Conservation (phyloP, 2,113 vertebrate genomes). For the Romanogobio albipinnatus region DNA sequence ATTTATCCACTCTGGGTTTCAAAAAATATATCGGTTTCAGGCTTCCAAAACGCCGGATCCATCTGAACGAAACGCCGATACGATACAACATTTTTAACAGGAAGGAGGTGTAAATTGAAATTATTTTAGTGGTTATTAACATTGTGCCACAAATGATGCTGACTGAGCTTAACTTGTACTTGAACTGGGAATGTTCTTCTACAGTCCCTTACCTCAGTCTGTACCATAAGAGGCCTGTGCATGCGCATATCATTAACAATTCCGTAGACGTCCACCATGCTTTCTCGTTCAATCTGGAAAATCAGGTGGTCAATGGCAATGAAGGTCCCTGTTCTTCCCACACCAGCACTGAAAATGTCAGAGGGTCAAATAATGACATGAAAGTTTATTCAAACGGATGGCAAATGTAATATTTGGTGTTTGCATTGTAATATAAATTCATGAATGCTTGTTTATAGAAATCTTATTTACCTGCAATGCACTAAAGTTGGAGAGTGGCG, state of each 20-base stretch:
- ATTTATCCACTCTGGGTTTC: no score
- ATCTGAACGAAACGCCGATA: no score
- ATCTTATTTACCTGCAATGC: slow-evolving; percentile 90
- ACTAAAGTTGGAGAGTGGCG: slow-evolving; percentile 85
- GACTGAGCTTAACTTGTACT: not conserved
- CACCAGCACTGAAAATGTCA: slow-evolving; percentile 84
- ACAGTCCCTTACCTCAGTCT: slow-evolving; percentile 87
- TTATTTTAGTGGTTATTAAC: no score
- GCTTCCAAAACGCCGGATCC: no score
- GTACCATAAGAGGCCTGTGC: slow-evolving; percentile 94
- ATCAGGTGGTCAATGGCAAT: slow-evolving; percentile 91
- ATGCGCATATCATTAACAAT: slow-evolving; percentile 89
- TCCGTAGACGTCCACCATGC: slow-evolving; percentile 85
- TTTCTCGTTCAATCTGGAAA: slow-evolving; percentile 93
- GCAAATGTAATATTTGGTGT: not conserved
- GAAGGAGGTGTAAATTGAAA: no score
- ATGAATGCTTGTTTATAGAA: not conserved
- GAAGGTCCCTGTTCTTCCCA: slow-evolving; percentile 94
- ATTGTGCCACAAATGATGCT: no score
- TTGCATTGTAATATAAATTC: not conserved
- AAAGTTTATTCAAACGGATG: not conserved
- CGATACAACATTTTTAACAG: no score
- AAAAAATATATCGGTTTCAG: no score
- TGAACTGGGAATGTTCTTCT: not conserved
- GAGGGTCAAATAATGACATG: not conserved